phyloP scores from a whole-genome alignment of 2,113 vertebrate species.

The Platichthys stellatus region DNA sequence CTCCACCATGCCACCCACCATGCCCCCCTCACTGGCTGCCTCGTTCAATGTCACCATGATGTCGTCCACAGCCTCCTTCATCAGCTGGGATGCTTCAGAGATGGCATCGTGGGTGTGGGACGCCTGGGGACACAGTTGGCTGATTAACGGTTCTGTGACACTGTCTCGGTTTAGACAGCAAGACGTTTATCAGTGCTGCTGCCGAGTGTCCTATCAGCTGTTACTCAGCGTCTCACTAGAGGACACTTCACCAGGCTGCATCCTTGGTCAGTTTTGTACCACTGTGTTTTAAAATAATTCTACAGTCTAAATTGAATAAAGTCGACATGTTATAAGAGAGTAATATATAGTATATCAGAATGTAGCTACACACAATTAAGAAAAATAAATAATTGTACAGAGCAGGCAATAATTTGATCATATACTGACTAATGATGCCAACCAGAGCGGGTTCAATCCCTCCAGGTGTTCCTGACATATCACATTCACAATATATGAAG shows the following conservation, averaged over 20 bases:
- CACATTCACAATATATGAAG: no score
- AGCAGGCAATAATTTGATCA: no score
- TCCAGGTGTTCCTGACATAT: no score
- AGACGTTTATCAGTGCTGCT: constrained; percentile 44
- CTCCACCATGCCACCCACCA: constrained; percentile 98
- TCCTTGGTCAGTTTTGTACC: background rate
- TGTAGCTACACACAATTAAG: no score
- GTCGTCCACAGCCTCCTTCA: constrained; percentile 98
- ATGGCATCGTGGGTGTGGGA: constrained; percentile 97
- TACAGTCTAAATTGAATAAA: background rate
- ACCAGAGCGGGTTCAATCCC: no score
- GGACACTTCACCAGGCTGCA: background rate
- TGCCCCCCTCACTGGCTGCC: constrained; percentile 95
- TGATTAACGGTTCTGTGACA: constrained; percentile 49
- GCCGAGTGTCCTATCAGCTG: constrained; percentile 27
- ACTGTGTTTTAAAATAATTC: constrained; percentile 8
- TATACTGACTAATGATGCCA: no score
- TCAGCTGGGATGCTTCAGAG: constrained; percentile 93
- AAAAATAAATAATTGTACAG: no score
- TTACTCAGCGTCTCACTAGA: constrained; percentile 1
- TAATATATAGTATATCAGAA: no score
- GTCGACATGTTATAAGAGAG: no score
- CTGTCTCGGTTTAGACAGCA: constrained; percentile 18
- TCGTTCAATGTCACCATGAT: constrained; percentile 98
- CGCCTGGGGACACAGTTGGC: constrained; percentile 80